phyloP scores from a whole-genome alignment of 2,113 vertebrate species.

The Ranitomeya variabilis region DNA sequence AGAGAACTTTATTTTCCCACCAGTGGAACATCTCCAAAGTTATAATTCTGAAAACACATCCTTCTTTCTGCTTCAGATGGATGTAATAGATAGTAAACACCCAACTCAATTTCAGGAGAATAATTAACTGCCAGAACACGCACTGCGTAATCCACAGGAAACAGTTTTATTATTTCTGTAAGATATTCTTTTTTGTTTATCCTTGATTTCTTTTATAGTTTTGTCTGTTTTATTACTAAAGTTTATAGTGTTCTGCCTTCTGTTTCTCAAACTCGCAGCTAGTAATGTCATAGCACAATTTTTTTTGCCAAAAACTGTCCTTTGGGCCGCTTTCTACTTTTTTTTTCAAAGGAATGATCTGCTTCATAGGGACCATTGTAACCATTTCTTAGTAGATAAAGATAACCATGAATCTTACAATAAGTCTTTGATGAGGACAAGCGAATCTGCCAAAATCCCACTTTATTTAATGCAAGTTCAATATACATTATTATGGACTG shows the following conservation, averaged over 20 bases:
- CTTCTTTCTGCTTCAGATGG: slow-evolving; percentile 12
- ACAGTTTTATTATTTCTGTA: slow-evolving; percentile 44
- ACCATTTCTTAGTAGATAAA: neutral
- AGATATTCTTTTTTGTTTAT: slow-evolving; percentile 47
- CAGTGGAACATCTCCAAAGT: neutral
- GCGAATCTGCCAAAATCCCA: no score
- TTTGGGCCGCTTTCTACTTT: slow-evolving; percentile 31
- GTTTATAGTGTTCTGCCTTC: slow-evolving; percentile 51
- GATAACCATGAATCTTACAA: neutral
- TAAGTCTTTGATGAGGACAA: neutral
- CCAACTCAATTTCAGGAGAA: slow-evolving; percentile 40
- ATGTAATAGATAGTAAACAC: slow-evolving; percentile 55
- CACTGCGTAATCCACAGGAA: slow-evolving; percentile 50
- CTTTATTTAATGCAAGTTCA: no score
- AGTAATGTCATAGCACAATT: slow-evolving; percentile 45
- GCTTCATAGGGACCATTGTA: slow-evolving; percentile 5
- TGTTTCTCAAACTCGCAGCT: slow-evolving; percentile 47
- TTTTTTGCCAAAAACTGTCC: slow-evolving; percentile 51
- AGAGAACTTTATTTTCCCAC: slow-evolving; percentile 20
- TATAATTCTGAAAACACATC: slow-evolving; percentile 9
- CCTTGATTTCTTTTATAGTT: slow-evolving; percentile 54
- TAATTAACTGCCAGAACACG: slow-evolving; percentile 51
- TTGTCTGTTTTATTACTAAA: slow-evolving; percentile 57
- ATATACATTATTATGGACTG: no score
- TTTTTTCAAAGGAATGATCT: slow-evolving; percentile 1